A percentile compares a stretch with the other conserved stretches of the same genome.
Conservation (phyloP, 2,888 invertebrate genomes). For the Drosophila peninsularis region DNA sequence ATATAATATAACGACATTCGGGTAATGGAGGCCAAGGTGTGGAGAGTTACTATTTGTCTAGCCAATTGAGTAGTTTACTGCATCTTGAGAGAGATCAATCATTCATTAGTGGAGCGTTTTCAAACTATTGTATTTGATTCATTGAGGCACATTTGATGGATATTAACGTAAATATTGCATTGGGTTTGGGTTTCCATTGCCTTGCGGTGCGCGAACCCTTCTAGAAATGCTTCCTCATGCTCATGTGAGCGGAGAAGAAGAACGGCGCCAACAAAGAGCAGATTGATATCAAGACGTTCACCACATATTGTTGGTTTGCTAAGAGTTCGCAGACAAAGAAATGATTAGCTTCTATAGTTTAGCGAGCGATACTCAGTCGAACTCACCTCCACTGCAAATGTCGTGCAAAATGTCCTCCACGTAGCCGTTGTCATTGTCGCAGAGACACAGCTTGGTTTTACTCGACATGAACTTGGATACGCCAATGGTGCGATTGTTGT, state of each 20-base stretch:
- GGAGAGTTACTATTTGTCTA: conserved; percentile 14
- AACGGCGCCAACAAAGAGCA: conserved; percentile 75
- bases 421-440: conserved; percentile 87
- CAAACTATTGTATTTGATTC: conserved; percentile 43
- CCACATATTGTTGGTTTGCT: conserved; percentile 72
- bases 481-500: conserved; percentile 85
- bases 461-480: conserved; percentile 84
- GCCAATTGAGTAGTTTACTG: conserved; percentile 18
- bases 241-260: conserved; percentile 69
- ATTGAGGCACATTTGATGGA: conserved; percentile 76
- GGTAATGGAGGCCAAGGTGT: conserved; percentile 43
- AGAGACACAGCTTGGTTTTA: conserved; percentile 87
- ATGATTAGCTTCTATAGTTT: background rate
- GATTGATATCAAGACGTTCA: conserved; percentile 72
- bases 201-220: conserved; percentile 32
- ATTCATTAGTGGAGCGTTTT: conserved; percentile 23
- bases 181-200: conserved; percentile 19
- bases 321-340: conserved; percentile 1
- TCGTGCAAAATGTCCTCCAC: conserved; percentile 87
- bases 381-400: conserved; percentile 86
- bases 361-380: background rate
- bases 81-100: conserved; percentile 29
- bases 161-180: conserved; percentile 47
- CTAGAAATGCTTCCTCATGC: conserved; percentile 74
- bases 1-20: conserved; percentile 58